Conservation (phyloP, 2,797 vertebrate genomes). For the Dryobates pubescens region DNA sequence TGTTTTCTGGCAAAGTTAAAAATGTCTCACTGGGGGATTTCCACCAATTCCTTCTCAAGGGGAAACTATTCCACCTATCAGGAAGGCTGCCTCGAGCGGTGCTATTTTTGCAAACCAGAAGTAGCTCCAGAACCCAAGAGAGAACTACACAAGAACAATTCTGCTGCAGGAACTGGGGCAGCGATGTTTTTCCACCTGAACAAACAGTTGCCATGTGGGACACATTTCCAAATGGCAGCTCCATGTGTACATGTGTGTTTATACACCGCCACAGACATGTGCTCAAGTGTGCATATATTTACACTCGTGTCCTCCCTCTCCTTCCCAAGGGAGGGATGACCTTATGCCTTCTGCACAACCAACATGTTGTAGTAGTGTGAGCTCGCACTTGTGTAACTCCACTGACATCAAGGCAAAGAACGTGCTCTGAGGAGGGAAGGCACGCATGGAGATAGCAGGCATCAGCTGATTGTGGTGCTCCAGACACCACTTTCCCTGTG, state of each 20-base stretch:
- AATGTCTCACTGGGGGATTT: conserved; percentile 65
- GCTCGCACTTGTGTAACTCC: not conserved
- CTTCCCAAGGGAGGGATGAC: conserved; percentile 15
- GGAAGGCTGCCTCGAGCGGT: not conserved
- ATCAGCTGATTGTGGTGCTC: not conserved
- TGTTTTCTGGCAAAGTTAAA: conserved; percentile 39
- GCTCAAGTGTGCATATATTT: not conserved
- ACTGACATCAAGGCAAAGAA: not conserved
- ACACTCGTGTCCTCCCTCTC: not conserved
- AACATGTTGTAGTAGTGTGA: not conserved
- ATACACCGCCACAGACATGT: not conserved
- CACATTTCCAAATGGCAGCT: conserved; percentile 33
- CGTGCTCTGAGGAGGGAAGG: not conserved
- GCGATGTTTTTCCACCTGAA: not conserved
- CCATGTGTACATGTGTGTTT: not conserved
- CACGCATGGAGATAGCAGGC: rapidly evolving
- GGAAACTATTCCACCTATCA: conserved; percentile 63
- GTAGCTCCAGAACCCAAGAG: conserved; percentile 12
- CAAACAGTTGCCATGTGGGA: not conserved
- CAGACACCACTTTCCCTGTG: not conserved
- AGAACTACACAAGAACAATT: not conserved
- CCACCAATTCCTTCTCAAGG: conserved; percentile 44
- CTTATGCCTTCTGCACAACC: not conserved
- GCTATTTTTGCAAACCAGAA: conserved; percentile 59
- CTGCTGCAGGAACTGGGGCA: not conserved